phyloP scores from a whole-genome alignment of 2,113 vertebrate genomes.

The Campylomormyrus tamandua region DNA sequence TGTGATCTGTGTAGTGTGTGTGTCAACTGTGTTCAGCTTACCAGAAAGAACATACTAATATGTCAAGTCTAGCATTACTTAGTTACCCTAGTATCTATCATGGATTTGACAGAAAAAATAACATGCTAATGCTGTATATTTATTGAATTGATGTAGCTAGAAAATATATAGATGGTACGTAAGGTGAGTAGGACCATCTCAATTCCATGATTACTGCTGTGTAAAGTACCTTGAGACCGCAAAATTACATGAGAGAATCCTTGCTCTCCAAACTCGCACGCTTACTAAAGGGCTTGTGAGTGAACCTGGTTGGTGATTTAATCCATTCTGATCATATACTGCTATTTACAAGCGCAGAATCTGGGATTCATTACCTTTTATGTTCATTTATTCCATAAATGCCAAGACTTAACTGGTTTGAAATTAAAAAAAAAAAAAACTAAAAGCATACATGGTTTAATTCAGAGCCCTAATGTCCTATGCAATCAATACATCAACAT shows the following conservation, averaged over 20 bases:
- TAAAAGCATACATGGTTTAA: not conserved
- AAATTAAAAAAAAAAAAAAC: not conserved
- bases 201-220: not conserved
- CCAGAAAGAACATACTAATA: too few species aligned
- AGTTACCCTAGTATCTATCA: not conserved
- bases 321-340: not conserved
- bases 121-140: not conserved
- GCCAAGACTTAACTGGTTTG: not conserved
- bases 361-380: constrained; percentile 6
- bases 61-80: too few species aligned
- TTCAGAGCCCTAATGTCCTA: not conserved
- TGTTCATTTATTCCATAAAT: constrained; percentile 9
- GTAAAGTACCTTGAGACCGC: not conserved
- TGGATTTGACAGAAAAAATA: not conserved
- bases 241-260: not conserved
- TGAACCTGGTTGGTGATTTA: not conserved
- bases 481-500: not conserved
- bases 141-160: not conserved
- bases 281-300: not conserved
- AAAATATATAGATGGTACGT: not conserved
- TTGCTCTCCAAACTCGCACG: not conserved
- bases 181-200: too few species aligned
- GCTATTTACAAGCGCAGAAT: constrained; percentile 1
- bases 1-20: too few species aligned
- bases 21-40: too few species aligned